phyloP scores from a whole-genome alignment of 2,888 invertebrate species.

The Cinara cedri region DNA sequence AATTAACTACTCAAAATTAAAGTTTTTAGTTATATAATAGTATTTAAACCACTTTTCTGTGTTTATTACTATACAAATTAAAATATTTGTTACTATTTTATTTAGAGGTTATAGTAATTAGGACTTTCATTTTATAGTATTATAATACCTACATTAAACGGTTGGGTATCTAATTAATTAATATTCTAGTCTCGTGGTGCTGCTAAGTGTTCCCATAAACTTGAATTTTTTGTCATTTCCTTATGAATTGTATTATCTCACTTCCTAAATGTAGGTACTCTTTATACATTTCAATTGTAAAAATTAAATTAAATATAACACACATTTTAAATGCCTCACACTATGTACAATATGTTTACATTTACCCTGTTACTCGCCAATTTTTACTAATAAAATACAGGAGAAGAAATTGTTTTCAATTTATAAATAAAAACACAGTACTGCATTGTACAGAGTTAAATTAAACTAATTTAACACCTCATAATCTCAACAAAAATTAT shows the following conservation, averaged over 20 bases:
- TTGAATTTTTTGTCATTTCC: not conserved
- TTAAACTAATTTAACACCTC: no score
- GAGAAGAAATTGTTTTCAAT: not conserved
- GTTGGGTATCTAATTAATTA: not conserved
- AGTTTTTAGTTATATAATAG: not conserved
- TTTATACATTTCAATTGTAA: not conserved
- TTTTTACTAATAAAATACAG: no score
- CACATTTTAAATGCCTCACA: no score
- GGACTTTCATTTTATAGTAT: conserved; percentile 17
- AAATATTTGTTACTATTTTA: conserved; percentile 21
- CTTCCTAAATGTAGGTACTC: no score
- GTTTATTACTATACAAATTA: not conserved
- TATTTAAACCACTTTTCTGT: not conserved
- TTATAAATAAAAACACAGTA: not conserved
- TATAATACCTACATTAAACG: not conserved
- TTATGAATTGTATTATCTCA: no score
- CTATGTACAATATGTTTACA: not conserved
- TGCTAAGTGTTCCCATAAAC: not conserved
- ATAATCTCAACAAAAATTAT: not conserved
- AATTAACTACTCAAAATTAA: not conserved
- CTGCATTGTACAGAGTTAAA: not conserved
- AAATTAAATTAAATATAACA: not conserved
- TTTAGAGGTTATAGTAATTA: conserved; percentile 36
- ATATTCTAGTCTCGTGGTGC: not conserved
- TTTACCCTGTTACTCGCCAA: no score